Conservation (phyloP, 2,888 invertebrate species). For the Metallyticus violacea region DNA sequence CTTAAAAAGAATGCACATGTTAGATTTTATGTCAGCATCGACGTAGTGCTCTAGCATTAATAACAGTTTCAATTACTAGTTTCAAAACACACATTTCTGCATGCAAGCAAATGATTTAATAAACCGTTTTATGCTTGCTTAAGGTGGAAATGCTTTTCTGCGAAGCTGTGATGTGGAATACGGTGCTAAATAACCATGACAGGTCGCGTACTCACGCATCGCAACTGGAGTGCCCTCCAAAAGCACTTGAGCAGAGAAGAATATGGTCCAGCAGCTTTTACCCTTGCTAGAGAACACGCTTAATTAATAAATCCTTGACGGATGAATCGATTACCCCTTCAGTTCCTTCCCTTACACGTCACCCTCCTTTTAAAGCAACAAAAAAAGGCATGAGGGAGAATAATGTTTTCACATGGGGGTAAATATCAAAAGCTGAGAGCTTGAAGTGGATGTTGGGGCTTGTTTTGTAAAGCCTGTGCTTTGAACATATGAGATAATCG, state of each 20-base stretch:
- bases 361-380: not conserved
- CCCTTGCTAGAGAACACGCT: not conserved
- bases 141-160: not conserved
- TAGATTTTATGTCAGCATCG: no score
- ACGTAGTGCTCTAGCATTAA: no score
- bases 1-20: no score
- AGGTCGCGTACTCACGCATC: not conserved
- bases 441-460: no score
- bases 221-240: not conserved
- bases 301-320: not conserved
- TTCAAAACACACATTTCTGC: no score
- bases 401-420: not conserved
- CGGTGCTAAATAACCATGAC: not conserved
- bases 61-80: no score
- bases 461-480: not conserved
- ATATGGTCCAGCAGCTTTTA: not conserved
- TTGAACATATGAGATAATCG: not conserved
- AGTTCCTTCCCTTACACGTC: not conserved
- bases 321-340: not conserved
- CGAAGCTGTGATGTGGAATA: not conserved
- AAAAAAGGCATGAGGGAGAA: not conserved
- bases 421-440: not conserved
- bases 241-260: not conserved
- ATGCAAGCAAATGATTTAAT: no score
- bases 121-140: not conserved